Base-by-base conservation (phyloP, 2,113 vertebrate genomes). In the Alaudala cheleensis region DNA sequence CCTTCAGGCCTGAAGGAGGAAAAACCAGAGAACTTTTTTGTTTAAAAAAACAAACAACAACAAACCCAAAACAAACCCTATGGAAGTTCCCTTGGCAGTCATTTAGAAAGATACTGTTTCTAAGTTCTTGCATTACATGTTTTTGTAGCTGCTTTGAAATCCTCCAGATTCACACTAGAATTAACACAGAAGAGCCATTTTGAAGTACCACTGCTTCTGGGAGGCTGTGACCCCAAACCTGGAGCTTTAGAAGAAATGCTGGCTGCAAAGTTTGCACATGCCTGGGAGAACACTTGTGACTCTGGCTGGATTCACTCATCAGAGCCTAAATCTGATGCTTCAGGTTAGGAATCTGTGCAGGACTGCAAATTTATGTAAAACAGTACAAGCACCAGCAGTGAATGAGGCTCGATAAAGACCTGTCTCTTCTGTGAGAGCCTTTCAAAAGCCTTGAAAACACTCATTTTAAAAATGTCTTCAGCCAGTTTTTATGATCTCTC, bases 301-400 rank as follows among this genome's bases (percentile, higher is more conserved):
- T 24, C 5, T 5, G 24, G 26, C 0, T 56, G 51, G 6, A 6
- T 17, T 51, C 31, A n/a, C 2, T 7, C 22, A 81, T 23, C 37
- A 71, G 26, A 66, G 49, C 16, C 45, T 24, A 28, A 47, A 66
- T 6, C 47, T 24, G 71, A 39, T 44, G 26, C 54, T 34, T 49
- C 15, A 31, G 20, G 51, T 66, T 31, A 21, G 28, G 60, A n/a
- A 53, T 29, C 16, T 6, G 6, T 12, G 45, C 34, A 37, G 13
- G 26, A 50, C 56, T 65, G 34, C 22, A 65, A 7, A 40, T 39
- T 60, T 17, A 22, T 18, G 56, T 20, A 54, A 47, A 69, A 62
- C 5, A 42, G 28, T 9, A 33, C 28, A 50, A 45, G 50, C 28
- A 49, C 10, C 39, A 67, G 54, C 37, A 47, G 5, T 28, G 26